These are phyloP conservation scores for Heliconius ethilla DNA, from an alignment of 2,888 invertebrate species.

Conservation along the genomic window DNA sequence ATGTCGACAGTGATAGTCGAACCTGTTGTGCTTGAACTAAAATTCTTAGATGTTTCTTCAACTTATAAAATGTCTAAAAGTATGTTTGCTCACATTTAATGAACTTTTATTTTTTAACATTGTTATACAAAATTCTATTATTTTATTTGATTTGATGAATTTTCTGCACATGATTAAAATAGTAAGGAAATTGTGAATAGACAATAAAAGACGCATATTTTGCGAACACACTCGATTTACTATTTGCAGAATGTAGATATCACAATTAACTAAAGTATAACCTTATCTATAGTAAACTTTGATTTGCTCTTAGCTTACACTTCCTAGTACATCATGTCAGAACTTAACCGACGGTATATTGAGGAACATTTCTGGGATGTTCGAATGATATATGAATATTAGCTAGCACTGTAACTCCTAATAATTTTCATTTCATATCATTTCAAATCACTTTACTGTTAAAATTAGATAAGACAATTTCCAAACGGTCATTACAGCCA, in stretches of 20 bases:
- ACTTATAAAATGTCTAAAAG: neutral
- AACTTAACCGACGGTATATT: neutral
- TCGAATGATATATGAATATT: neutral
- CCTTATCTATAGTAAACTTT: neutral
- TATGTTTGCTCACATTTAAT: neutral
- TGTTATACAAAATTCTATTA: neutral
- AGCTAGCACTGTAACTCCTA: neutral
- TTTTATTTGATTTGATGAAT: neutral
- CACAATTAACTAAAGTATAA: no score
- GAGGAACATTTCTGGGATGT: neutral
- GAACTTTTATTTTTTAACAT: neutral
- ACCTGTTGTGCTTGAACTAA: neutral
- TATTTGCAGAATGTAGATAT: no score
- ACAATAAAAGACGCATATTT: neutral
- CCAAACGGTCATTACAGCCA: neutral
- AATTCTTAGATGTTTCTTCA: neutral
- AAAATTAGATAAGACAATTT: neutral
- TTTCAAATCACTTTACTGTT: neutral
- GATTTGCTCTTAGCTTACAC: neutral
- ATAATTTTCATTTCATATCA: neutral
- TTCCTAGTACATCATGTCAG: neutral
- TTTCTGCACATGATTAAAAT: neutral
- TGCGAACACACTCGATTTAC: no score
- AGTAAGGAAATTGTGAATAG: neutral
- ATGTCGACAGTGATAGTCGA: slow-evolving; percentile 3